A percentile compares a stretch with the other conserved stretches of the same genome.
Conservation (phyloP, 1,140 invertebrate genomes). For the Drosophila watanabei region DNA sequence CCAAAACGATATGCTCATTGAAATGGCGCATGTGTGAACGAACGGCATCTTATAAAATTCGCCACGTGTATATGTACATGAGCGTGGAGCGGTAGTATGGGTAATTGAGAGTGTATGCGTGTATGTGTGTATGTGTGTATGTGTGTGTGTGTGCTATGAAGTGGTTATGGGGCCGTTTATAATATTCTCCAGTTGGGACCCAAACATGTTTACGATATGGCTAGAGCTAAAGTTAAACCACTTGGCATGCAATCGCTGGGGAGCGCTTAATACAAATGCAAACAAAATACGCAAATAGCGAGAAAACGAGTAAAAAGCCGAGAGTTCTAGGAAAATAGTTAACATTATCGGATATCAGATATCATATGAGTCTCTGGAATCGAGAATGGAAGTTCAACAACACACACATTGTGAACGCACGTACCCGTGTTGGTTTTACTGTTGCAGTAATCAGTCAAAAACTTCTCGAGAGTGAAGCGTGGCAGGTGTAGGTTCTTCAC, state of each 20-base stretch:
- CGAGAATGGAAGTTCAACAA: slow-evolving; percentile 25
- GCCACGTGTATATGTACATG: slow-evolving; percentile 19
- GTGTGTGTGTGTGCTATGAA: slow-evolving; percentile 53
- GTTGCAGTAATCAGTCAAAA: slow-evolving; percentile 96
- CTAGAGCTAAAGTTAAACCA: slow-evolving; percentile 42
- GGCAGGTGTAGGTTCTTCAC: slow-evolving; percentile 97
- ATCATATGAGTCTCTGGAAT: slow-evolving; percentile 4
- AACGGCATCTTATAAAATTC: slow-evolving; percentile 68
- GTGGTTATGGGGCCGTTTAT: slow-evolving; percentile 72
- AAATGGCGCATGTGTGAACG: slow-evolving; percentile 71
- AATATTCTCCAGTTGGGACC: slow-evolving; percentile 57
- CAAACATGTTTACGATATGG: slow-evolving; percentile 39
- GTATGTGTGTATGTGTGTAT: background rate
- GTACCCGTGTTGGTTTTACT: slow-evolving; percentile 98
- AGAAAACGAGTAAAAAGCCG: slow-evolving; percentile 25
- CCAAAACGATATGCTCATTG: slow-evolving; percentile 70
- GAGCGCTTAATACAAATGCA: slow-evolving; percentile 45
- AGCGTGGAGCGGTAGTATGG: slow-evolving; percentile 16
- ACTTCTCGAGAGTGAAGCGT: slow-evolving; percentile 96
- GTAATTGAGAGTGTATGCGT: slow-evolving; percentile 26
- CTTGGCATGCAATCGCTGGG: slow-evolving; percentile 45
- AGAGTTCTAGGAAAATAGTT: slow-evolving; percentile 24
- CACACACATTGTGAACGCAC: slow-evolving; percentile 55
- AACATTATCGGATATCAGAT: slow-evolving; percentile 20
- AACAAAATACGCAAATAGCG: slow-evolving; percentile 44